Evolutionary conservation across 1,140 invertebrate species (phyloP).

Genomic region (Macrobrachium nipponense): DNA sequence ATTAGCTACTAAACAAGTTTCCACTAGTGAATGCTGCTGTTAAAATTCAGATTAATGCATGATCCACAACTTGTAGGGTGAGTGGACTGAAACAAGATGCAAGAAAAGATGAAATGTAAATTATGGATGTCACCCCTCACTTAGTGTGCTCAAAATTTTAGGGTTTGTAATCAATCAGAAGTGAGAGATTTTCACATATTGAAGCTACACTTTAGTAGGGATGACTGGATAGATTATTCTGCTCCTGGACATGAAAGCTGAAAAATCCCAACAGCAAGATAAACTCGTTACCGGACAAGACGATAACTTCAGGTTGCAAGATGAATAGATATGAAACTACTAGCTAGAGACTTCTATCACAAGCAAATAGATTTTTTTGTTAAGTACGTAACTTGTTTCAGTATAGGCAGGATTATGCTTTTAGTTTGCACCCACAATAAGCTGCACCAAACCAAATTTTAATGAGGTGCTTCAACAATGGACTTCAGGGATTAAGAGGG

Average conservation of each 20-base stretch:
- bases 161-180: too few species aligned
- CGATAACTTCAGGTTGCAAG: conserved; percentile 31
- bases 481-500: neutral
- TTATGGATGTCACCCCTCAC: conserved; percentile 26
- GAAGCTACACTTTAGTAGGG: too few species aligned
- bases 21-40: conserved; percentile 44
- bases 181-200: too few species aligned
- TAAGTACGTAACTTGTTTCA: conserved; percentile 57
- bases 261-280: conserved; percentile 23
- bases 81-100: conserved; percentile 38
- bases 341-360: conserved; percentile 54
- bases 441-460: conserved; percentile 29
- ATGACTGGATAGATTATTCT: conserved; percentile 4
- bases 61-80: conserved; percentile 30
- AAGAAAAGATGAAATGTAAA: conserved; percentile 36
- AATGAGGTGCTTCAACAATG: conserved; percentile 42
- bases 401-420: conserved; percentile 58
- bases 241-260: conserved; percentile 49
- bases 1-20: conserved; percentile 17
- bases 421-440: conserved; percentile 41
- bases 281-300: neutral
- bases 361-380: conserved; percentile 56
- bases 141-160: neutral
- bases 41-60: conserved; percentile 21
- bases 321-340: conserved; percentile 55